Base-by-base conservation (phyloP, 2,888 invertebrate species). In the Patella depressa region DNA sequence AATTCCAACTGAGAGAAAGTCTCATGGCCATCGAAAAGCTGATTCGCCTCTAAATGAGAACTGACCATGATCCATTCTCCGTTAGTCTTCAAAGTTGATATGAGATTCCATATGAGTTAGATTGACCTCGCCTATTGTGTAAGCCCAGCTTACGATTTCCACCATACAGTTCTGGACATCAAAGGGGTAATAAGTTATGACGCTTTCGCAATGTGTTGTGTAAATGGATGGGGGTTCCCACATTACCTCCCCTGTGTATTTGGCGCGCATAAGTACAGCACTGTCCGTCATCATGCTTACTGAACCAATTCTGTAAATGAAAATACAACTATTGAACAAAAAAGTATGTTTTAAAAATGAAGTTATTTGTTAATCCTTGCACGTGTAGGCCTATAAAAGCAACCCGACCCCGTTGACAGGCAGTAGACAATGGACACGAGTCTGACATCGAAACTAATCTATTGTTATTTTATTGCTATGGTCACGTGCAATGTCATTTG, bases 151-250 rank as follows among this genome's bases (percentile, higher is more conserved):
- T 4, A 79, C 75, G 24, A 82, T 34, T 5, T 82, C 79, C 34
- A 84, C 69, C 12, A 74, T 57, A 55, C 81, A 82, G 15, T 71
- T 72, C 57, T 84, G 82, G 2, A 72, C 73, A 70, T 82, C 83
- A 72, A 81, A 84, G 2, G 82, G 82, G 72, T 80, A 81, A 77
- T 74, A 84, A 3, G 81, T 81, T 70, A 78, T 78, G 73, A 81
- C 79, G 15, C 82, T 78, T 34, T 80, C 79, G 74, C 81, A 81
- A 75, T 80, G 78, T 0, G 78, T 79, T 9, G 73, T 59, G 53
- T 78, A 78, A 15, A 80, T 74, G 3, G 78, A 79, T 14, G 82
- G 81, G 7, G 79, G 78, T 29, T 83, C 81, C 83, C 83, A 83
- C 3, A 73, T 71, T 2, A 83, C 74, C 14, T 79, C 75, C 7